Evolutionary conservation across 2,113 vertebrate genomes (phyloP), one percentile per base, ranked within the genome.

Genomic region (Aix galericulata): DNA sequence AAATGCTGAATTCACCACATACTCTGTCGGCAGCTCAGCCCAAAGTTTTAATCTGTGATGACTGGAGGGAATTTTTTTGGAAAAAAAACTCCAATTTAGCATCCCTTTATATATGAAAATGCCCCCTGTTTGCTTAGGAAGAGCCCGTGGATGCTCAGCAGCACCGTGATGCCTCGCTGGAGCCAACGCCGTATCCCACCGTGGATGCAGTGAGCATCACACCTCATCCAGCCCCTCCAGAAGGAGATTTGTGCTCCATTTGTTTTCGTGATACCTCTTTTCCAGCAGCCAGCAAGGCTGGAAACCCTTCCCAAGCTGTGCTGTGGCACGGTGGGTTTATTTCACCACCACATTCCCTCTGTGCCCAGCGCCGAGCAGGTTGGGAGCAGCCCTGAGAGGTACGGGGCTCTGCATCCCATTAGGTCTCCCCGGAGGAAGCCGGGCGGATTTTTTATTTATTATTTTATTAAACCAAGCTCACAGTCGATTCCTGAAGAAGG

Each of bases 381-480:
- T 72, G 86, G 96, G 67, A 87, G 67, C 85, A 93, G 94, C 36
- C 46, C 78, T 3, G 8, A 74, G 88, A 92, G 82, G 80, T 5
- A 3, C 52, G 4, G 11, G 71, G 86, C 71, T 89, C 96, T 97
- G 95, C 91, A 94, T 93, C 86, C 92, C 55, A 93, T 97, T 92
- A 96, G 75, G 50, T 74, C 77, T 91, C 83, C 77, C 86, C 3
- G 0, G 83, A 95, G 94, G 89, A 96, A 96, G 84, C 67, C 6
- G 67, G 92, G 84, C 79, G 20, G 88, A 48, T 82, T 68, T 95
- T 89, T 93, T 92, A 92, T 96, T 96, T 48, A 21, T 46, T 46
- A 10, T 46, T 48, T 94, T 92, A 93, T 96, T 96, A 97, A 95
- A 96, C 93, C 95, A 94, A 85, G 91, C 78, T 94, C 71, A 9